Conservation (phyloP, 2,113 vertebrate species). For the Thomomys bottae region DNA sequence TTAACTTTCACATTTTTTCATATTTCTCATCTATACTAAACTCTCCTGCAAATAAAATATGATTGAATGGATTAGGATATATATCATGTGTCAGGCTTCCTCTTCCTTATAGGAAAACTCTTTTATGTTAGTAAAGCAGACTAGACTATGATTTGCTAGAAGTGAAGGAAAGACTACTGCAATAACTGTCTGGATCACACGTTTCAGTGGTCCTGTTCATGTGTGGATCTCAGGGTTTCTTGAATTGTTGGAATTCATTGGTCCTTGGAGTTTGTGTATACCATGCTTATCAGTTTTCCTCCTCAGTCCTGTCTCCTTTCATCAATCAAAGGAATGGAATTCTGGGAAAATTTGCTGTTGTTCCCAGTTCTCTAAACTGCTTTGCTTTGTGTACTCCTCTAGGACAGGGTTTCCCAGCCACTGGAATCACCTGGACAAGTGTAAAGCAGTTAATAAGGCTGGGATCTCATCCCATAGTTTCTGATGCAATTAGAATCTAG, state of each 20-base stretch:
- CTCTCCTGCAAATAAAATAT: neutral
- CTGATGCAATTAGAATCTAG: neutral
- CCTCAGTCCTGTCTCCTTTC: neutral
- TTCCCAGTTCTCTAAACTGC: neutral
- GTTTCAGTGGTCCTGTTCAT: neutral
- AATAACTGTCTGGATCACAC: neutral
- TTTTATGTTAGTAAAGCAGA: neutral
- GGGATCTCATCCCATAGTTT: neutral
- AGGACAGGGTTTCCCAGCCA: neutral
- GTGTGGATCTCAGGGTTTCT: neutral
- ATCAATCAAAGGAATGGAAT: neutral
- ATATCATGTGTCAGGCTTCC: slow-evolving; percentile 31
- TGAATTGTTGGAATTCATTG: neutral
- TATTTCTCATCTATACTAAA: neutral
- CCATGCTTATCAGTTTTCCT: neutral
- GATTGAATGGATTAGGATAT: neutral
- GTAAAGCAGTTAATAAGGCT: neutral
- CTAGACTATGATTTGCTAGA: neutral
- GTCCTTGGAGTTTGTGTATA: neutral
- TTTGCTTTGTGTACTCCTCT: neutral
- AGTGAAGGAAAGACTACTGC: neutral
- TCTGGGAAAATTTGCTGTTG: neutral
- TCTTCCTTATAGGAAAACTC: neutral
- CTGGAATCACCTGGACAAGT: neutral
- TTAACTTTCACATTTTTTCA: neutral